Evolutionary conservation across 2,113 vertebrate genomes (phyloP).

Genomic region (Scophthalmus maximus): DNA sequence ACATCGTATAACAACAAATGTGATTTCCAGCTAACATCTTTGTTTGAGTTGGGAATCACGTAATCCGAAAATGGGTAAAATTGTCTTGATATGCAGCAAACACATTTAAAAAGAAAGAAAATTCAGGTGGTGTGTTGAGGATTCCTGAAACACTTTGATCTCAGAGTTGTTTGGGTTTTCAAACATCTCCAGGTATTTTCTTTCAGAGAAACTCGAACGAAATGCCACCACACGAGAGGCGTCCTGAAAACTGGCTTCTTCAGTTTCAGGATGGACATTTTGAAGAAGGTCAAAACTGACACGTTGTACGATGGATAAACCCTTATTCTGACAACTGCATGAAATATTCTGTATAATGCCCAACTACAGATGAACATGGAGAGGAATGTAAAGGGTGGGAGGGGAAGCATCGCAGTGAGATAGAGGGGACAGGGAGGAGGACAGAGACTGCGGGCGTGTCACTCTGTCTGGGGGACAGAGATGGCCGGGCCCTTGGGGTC

Average conservation of each 20-base stretch:
- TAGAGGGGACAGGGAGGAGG: neutral
- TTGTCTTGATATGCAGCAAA: neutral
- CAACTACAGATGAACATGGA: slow-evolving; percentile 17
- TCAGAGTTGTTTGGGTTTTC: too few species aligned
- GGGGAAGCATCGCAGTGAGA: slow-evolving; percentile 4
- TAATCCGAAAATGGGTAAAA: too few species aligned
- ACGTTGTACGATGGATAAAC: neutral
- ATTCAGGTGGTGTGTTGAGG: too few species aligned
- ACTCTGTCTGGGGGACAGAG: slow-evolving; percentile 81
- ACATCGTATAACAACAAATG: too few species aligned
- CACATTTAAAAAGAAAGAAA: too few species aligned
- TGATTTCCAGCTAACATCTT: too few species aligned
- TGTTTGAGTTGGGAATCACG: too few species aligned
- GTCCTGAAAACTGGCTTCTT: slow-evolving; percentile 19
- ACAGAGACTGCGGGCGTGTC: neutral
- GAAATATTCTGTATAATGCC: slow-evolving; percentile 7
- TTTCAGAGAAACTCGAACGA: neutral
- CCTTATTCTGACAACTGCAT: slow-evolving; percentile 12
- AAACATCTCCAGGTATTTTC: too few species aligned
- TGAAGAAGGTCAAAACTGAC: too few species aligned
- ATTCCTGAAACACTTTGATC: too few species aligned
- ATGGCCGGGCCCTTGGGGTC: slow-evolving; percentile 85
- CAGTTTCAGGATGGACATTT: slow-evolving; percentile 6
- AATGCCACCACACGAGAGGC: too few species aligned
- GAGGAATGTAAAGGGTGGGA: neutral